Conservation (phyloP, 2,797 vertebrate genomes). For the Macrochelys suwanniensis region DNA sequence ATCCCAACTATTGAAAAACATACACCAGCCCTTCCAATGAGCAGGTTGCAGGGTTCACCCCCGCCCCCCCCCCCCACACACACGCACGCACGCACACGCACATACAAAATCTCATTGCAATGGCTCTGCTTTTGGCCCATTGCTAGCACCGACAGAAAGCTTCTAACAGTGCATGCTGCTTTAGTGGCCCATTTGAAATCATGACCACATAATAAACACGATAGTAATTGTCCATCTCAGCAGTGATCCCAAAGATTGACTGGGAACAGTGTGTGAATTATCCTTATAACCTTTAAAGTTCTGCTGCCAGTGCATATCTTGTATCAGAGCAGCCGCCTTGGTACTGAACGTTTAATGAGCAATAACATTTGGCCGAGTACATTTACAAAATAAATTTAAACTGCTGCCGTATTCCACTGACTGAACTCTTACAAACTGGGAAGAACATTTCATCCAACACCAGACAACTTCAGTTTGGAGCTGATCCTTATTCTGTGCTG, state of each 20-base stretch:
- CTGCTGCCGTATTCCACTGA: background rate
- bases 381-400: background rate
- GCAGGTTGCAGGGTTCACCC: background rate
- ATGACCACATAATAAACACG: background rate
- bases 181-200: background rate
- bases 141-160: rapidly evolving
- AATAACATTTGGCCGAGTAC: rapidly evolving
- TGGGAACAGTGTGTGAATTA: background rate
- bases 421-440: background rate
- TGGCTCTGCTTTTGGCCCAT: background rate
- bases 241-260: background rate
- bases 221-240: background rate
- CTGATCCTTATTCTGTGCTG: background rate
- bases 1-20: background rate
- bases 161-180: rapidly evolving
- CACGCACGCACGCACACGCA: too few species aligned
- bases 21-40: background rate
- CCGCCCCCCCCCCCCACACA: too few species aligned
- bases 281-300: background rate
- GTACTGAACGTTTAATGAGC: rapidly evolving
- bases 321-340: background rate
- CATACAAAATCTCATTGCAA: background rate
- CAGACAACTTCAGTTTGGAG: background rate
- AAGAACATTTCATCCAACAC: background rate
- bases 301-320: rapidly evolving